A percentile compares a stretch with the other conserved stretches of the same genome.
Evolutionary conservation across 35 echinoderm and acorn worm genomes (phyloP).

Genomic region (Heliocidaris tuberculata): DNA sequence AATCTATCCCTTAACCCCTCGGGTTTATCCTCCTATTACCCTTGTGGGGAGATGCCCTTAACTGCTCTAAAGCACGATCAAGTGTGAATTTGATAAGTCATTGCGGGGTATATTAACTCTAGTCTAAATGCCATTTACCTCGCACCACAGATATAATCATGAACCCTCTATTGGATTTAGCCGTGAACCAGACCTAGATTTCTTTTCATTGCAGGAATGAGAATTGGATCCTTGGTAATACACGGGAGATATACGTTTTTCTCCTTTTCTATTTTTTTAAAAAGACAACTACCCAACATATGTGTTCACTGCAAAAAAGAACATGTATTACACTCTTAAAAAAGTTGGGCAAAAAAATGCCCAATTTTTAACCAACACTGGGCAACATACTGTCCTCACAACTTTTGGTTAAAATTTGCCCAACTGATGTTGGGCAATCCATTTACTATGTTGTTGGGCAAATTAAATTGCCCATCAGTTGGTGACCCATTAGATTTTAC

Average conservation of each 20-base stretch:
- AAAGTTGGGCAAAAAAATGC: too few relatives aligned
- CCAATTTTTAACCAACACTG: too few relatives aligned
- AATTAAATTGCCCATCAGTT: too few relatives aligned
- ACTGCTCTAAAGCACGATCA: neutral
- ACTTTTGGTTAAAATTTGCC: too few relatives aligned
- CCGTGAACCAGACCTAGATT: neutral
- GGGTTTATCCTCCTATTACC: neutral
- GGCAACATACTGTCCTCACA: too few relatives aligned
- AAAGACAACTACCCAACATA: neutral
- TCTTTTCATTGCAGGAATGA: neutral
- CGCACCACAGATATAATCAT: neutral
- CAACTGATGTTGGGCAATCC: too few relatives aligned
- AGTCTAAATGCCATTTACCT: neutral
- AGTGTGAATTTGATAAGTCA: neutral
- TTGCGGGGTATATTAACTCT: neutral
- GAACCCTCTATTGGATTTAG: neutral
- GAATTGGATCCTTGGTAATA: neutral
- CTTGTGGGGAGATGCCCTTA: neutral
- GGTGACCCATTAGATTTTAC: too few relatives aligned
- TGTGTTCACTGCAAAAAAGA: neutral
- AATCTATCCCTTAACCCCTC: neutral
- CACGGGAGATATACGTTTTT: neutral
- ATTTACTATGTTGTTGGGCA: too few relatives aligned
- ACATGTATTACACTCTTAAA: too few relatives aligned
- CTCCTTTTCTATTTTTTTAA: neutral